Percentiles rank a stretch among this genome's conserved stretches.
These are phyloP conservation scores for Mellilla xanthometata DNA, from an alignment of 2,888 invertebrate species.

Conservation along the genomic window DNA sequence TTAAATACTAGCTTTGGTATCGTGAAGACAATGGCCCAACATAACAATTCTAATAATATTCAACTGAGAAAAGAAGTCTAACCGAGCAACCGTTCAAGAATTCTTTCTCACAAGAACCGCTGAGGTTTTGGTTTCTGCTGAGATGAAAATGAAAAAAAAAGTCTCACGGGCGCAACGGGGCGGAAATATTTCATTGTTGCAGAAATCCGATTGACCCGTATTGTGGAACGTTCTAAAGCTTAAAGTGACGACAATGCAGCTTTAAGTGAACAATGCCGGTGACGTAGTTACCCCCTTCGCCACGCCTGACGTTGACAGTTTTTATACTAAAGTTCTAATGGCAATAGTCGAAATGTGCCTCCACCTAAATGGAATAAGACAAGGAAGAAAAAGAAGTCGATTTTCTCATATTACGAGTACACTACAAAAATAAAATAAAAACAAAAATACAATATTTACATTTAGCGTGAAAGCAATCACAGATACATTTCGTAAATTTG, in stretches of 20 bases:
- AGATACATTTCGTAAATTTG: constrained; percentile 17
- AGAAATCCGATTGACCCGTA: constrained; percentile 15
- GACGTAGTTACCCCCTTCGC: no score
- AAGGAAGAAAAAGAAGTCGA: no score
- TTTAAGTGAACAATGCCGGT: constrained; percentile 3
- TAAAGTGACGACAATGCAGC: constrained; percentile 12
- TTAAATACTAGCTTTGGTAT: no score
- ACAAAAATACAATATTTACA: no score
- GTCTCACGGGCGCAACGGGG: constrained; percentile 3
- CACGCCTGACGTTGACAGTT: no score
- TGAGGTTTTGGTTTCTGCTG: constrained; percentile 10
- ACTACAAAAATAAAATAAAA: no score
- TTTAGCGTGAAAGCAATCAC: constrained; percentile 2
- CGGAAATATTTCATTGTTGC: constrained; percentile 18
- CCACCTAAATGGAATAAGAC: no score
- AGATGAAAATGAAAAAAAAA: constrained; percentile 9
- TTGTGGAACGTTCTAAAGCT: constrained; percentile 12
- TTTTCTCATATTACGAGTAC: no score
- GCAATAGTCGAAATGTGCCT: no score
- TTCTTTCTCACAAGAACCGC: constrained; percentile 1
- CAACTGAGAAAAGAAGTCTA: not conserved
- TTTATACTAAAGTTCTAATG: no score
- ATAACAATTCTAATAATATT: not conserved
- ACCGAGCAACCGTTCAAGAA: constrained; percentile 1
- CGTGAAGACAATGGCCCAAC: no score